Conservation (phyloP, 2,888 invertebrate genomes). For the Drosophila paranaensis region DNA sequence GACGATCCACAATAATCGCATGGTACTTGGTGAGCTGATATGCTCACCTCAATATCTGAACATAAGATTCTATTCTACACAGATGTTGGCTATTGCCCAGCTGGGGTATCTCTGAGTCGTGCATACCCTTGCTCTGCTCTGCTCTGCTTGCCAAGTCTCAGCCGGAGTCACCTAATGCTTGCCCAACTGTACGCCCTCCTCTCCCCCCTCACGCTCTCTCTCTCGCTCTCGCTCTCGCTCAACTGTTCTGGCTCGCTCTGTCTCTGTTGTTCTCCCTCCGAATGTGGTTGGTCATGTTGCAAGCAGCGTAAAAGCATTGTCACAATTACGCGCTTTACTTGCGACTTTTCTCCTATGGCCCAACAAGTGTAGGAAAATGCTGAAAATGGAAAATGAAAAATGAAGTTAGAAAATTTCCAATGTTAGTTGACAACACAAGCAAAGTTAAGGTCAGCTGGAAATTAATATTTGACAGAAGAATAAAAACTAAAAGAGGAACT, state of each 20-base stretch:
- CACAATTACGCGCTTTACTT: conserved; percentile 50
- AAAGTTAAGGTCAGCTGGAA: conserved; percentile 1
- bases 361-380: conserved; percentile 11
- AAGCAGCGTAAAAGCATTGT: conserved; percentile 33
- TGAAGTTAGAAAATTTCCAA: conserved; percentile 37
- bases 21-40: too few species aligned
- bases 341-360: conserved; percentile 14
- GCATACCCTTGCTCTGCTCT: neutral
- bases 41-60: too few species aligned
- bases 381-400: conserved; percentile 21
- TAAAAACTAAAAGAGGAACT: conserved; percentile 6
- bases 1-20: too few species aligned
- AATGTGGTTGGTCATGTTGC: conserved; percentile 1
- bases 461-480: neutral
- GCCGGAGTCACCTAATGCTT: neutral
- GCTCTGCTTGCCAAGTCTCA: neutral
- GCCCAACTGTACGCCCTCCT: conserved; percentile 7
- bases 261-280: neutral
- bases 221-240: neutral
- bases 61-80: too few species aligned
- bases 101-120: neutral
- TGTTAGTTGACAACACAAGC: conserved; percentile 43
- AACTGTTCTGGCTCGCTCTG: neutral
- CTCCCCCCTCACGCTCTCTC: neutral
- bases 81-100: too few species aligned